A percentile compares a stretch with the other conserved stretches of the same genome.
Evolutionary conservation across 2,888 invertebrate species (phyloP).

Genomic region (Brassicogethes aeneus): DNA sequence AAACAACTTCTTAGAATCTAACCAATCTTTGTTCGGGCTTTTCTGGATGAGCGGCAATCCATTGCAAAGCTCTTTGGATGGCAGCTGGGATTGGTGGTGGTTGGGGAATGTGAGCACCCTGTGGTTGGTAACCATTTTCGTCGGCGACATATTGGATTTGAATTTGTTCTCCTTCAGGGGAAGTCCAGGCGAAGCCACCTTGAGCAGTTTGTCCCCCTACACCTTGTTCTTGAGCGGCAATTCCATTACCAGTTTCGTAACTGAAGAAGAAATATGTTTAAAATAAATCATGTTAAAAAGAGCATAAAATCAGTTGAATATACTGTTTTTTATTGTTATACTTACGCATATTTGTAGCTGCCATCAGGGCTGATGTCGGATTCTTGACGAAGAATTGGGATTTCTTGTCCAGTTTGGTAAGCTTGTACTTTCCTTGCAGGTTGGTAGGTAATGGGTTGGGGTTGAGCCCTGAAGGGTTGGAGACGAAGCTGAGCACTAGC

Average conservation of each 20-base stretch:
- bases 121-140: slow-evolving; percentile 29
- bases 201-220: slow-evolving; percentile 38
- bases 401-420: not conserved
- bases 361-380: slow-evolving; percentile 40
- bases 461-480: too few relatives aligned
- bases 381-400: slow-evolving; percentile 3
- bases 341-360: slow-evolving; percentile 42
- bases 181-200: slow-evolving; percentile 38
- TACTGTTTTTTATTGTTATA: slow-evolving; percentile 12
- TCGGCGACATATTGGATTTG: slow-evolving; percentile 26
- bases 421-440: too few relatives aligned
- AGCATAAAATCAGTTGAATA: not conserved
- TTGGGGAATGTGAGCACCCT: slow-evolving; percentile 21
- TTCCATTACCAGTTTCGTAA: slow-evolving; percentile 52
- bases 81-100: slow-evolving; percentile 33
- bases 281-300: not conserved
- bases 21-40: not conserved
- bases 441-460: too few relatives aligned
- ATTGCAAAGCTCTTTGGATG: slow-evolving; percentile 49
- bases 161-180: slow-evolving; percentile 25
- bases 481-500: slow-evolving; percentile 2
- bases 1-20: too few relatives aligned
- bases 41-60: slow-evolving; percentile 41
- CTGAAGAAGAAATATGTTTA: slow-evolving; percentile 31
- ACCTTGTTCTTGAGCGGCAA: slow-evolving; percentile 49